phyloP scores from a whole-genome alignment of 2,797 vertebrate genomes.

The Channa striata region DNA sequence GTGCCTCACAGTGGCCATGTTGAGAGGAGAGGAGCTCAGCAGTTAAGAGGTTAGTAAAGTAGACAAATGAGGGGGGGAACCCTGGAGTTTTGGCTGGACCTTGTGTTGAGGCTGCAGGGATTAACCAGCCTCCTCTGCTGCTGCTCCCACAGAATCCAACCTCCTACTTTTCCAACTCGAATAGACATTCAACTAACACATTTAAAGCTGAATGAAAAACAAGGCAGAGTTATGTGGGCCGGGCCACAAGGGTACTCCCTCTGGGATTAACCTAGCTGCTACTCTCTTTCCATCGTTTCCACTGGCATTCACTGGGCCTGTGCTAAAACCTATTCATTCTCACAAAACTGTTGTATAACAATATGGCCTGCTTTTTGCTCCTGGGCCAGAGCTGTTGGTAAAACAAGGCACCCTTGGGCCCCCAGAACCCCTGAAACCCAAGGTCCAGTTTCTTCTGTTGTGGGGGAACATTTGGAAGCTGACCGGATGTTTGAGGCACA shows the following conservation, averaged over 20 bases:
- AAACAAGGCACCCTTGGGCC: slow-evolving; percentile 78
- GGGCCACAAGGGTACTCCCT: slow-evolving; percentile 63
- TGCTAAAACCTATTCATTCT: slow-evolving; percentile 72
- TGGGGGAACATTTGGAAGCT: slow-evolving; percentile 42
- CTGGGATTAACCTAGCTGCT: slow-evolving; percentile 75
- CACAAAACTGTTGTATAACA: slow-evolving; percentile 83
- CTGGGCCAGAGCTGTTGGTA: slow-evolving; percentile 75
- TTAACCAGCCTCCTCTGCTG: slow-evolving; percentile 69
- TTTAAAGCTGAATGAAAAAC: slow-evolving; percentile 76
- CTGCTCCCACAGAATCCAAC: slow-evolving; percentile 53
- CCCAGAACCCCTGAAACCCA: slow-evolving; percentile 44
- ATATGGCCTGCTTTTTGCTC: slow-evolving; percentile 70
- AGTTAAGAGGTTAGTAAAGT: slow-evolving; percentile 58
- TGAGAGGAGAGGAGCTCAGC: slow-evolving; percentile 47
- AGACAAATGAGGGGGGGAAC: slow-evolving; percentile 49
- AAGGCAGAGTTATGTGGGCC: slow-evolving; percentile 63
- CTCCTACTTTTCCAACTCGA: slow-evolving; percentile 47
- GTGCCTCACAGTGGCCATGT: slow-evolving; percentile 63
- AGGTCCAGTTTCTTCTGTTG: slow-evolving; percentile 57
- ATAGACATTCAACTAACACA: slow-evolving; percentile 58
- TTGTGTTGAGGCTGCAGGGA: slow-evolving; percentile 59
- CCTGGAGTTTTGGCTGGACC: slow-evolving; percentile 60
- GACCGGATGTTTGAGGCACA: slow-evolving; percentile 60
- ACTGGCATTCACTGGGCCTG: slow-evolving; percentile 63
- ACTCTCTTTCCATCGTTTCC: slow-evolving; percentile 69